Percentiles rank a stretch among this genome's conserved stretches.
Conservation (phyloP, 2,113 vertebrate genomes). For the Proteles cristata region DNA sequence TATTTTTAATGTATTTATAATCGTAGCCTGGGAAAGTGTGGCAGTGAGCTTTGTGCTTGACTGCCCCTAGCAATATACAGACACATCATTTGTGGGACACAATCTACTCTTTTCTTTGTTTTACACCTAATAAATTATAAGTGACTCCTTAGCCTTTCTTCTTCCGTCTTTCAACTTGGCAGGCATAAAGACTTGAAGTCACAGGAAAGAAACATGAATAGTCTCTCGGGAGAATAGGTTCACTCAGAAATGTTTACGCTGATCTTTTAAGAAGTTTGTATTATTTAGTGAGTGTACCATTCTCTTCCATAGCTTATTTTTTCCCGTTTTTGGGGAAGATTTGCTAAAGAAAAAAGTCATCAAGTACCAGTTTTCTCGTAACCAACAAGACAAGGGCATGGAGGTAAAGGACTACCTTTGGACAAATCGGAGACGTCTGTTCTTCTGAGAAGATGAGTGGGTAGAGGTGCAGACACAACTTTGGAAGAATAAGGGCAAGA, state of each 20-base stretch:
- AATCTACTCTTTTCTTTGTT: background rate
- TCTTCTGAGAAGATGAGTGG: background rate
- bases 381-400: background rate
- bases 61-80: background rate
- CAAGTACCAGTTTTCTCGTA: background rate
- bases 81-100: background rate
- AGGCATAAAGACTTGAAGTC: background rate
- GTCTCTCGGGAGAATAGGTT: background rate
- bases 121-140: background rate
- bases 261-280: background rate
- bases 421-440: background rate
- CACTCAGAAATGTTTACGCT: background rate
- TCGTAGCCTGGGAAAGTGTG: background rate
- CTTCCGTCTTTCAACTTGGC: background rate
- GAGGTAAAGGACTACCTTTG: background rate
- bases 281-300: background rate
- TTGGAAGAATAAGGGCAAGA: background rate
- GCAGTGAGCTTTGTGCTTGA: background rate
- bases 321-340: constrained; percentile 3
- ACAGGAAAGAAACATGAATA: background rate
- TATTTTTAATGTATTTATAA: constrained; percentile 11
- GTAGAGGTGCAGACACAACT: background rate
- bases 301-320: background rate
- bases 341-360: background rate
- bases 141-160: background rate